These are phyloP conservation scores for Liodrosophila aerea DNA, from an alignment of 2,888 invertebrate genomes.

Conservation along the genomic window DNA sequence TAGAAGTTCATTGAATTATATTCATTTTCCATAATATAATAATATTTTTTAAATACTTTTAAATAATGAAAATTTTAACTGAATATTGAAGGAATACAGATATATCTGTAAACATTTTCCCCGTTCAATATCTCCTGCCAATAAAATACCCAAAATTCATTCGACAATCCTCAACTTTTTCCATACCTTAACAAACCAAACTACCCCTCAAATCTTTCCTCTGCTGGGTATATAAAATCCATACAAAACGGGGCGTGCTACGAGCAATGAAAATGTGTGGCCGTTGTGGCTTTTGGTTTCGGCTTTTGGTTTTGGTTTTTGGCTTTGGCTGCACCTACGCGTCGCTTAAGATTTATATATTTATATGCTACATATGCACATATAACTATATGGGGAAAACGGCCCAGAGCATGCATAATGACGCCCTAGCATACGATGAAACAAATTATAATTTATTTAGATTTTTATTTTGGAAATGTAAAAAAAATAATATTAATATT, in stretches of 20 bases:
- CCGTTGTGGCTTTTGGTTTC: conserved; percentile 39
- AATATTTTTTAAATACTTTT: too few species aligned
- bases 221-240: conserved; percentile 26
- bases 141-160: too few species aligned
- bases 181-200: too few species aligned
- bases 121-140: too few species aligned
- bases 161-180: too few species aligned
- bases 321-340: conserved; percentile 69
- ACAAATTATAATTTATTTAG: conserved; percentile 68
- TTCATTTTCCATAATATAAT: too few species aligned
- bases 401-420: conserved; percentile 22
- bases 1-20: too few species aligned
- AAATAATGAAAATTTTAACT: too few species aligned
- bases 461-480: conserved; percentile 29
- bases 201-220: conserved; percentile 6
- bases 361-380: neutral
- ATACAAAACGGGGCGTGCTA: conserved; percentile 61
- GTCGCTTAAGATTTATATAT: conserved; percentile 58
- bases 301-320: conserved; percentile 29
- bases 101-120: too few species aligned
- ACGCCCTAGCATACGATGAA: conserved; percentile 57
- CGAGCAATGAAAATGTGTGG: conserved; percentile 64
- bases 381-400: conserved; percentile 17
- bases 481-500: conserved; percentile 35
- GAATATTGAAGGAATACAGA: too few species aligned